Base-by-base conservation (phyloP, 35 echinoderm and acorn worm species). In the Lytechinus variegatus region DNA sequence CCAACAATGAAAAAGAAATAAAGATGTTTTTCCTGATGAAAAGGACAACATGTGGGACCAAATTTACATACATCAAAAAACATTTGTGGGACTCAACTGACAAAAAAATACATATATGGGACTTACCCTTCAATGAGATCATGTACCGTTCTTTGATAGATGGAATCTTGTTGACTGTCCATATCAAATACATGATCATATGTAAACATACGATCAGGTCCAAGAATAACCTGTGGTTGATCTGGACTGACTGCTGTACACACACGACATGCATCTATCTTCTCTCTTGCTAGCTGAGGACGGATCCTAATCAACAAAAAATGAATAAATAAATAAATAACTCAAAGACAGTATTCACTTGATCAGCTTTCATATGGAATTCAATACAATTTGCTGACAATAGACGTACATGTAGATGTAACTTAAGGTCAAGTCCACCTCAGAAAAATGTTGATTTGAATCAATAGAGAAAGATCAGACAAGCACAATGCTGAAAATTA, bases 171-270 rank as follows among this genome's bases (percentile, higher is more conserved):
- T 89, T 56, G 56, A 94, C 98, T 99, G 87, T 99, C 98, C 93
- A 97, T 88, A 66, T 97, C 97, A 96, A 99, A 99, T 9, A 99
- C 97, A 97, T 95, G 87, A 95, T 99, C 98, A 91, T 97, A 99
- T 27, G 98, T 99, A 88, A 99, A 99, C 86, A 95, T 95, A n/a
- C 96, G 94, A 88, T 99, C 98, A 55, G 95, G 97, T 55, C 98
- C 98, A 13, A 99, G 61, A 5, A 92, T 95, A 89, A 99, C 93
- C 95, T 99, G 98, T 10, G 94, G 72, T 28, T 95, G 52, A 54
- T 87, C 98, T 24, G 95, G 95, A 51, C 95, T 96, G 13, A 99
- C 97, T 2, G 97, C 95, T 14, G 97, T 97, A 56, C 98, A 99
- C 21, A 95, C 96, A 1, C 98, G 98, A 86, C 98, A 99, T 92